Conservation (phyloP, 2,797 vertebrate species). For the Liasis olivaceus region DNA sequence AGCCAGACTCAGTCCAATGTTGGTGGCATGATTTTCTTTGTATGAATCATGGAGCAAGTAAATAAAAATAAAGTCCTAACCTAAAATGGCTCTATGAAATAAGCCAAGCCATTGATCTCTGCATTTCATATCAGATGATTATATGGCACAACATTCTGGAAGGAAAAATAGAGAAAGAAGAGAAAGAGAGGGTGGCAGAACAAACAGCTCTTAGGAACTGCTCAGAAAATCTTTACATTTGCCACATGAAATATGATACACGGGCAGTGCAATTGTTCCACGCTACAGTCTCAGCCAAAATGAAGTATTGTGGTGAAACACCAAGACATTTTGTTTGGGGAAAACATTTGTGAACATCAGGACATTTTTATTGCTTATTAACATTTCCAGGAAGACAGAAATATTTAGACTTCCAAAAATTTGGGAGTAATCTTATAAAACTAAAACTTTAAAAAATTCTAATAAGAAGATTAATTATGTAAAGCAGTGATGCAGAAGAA, state of each 20-base stretch:
- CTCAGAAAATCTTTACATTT: background rate
- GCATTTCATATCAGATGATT: background rate
- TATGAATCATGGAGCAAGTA: background rate
- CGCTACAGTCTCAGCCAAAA: background rate
- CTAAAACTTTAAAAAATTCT: constrained; percentile 72
- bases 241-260: background rate
- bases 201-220: background rate
- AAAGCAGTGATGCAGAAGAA: constrained; percentile 81
- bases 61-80: background rate
- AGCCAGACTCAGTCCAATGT: constrained; percentile 11
- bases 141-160: background rate
- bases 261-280: background rate
- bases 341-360: constrained; percentile 9
- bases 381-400: background rate
- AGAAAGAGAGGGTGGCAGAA: background rate
- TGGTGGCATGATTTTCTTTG: background rate
- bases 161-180: background rate
- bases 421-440: constrained; percentile 10
- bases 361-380: constrained; percentile 27
- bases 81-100: background rate
- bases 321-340: constrained; percentile 13
- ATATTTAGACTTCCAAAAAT: constrained; percentile 16
- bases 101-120: background rate
- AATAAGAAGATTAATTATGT: constrained; percentile 87
- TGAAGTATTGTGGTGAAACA: background rate